phyloP scores from a whole-genome alignment of 2,888 invertebrate species.

The Caenorhabditis plicata region DNA sequence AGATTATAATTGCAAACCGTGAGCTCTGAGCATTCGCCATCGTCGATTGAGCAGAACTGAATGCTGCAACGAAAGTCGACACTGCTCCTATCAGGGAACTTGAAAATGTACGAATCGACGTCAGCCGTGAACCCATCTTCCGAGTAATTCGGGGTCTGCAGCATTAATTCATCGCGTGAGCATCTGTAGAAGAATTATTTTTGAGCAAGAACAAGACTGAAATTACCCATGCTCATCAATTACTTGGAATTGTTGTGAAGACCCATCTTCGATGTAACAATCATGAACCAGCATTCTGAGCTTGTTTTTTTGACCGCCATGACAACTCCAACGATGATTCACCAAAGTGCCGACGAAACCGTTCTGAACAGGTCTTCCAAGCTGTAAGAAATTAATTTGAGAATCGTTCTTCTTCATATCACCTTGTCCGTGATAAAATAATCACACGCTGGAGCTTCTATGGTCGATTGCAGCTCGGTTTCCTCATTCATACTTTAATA shows the following conservation, averaged over 20 bases:
- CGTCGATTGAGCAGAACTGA: constrained; percentile 48
- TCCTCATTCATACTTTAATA: constrained; percentile 21
- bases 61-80: constrained; percentile 58
- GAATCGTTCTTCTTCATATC: neutral
- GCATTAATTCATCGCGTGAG: constrained; percentile 47
- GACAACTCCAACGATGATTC: constrained; percentile 53
- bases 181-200: constrained; percentile 37
- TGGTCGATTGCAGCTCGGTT: constrained; percentile 20
- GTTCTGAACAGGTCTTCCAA: constrained; percentile 21
- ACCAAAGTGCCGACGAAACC: constrained; percentile 50
- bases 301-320: constrained; percentile 14
- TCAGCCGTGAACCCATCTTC: constrained; percentile 38
- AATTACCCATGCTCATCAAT: constrained; percentile 54
- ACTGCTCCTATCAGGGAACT: constrained; percentile 52
- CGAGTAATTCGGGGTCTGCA: constrained; percentile 57
- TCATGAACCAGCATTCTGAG: constrained; percentile 51
- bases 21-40: constrained; percentile 48
- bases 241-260: constrained; percentile 49
- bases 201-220: neutral
- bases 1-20: constrained; percentile 34
- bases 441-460: constrained; percentile 48
- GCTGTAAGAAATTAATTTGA: neutral
- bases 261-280: constrained; percentile 61
- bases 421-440: constrained; percentile 30
- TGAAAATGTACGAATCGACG: constrained; percentile 57